Evolutionary conservation across 2,113 vertebrate species (phyloP).

Genomic region (Limnothrissa miodon): DNA sequence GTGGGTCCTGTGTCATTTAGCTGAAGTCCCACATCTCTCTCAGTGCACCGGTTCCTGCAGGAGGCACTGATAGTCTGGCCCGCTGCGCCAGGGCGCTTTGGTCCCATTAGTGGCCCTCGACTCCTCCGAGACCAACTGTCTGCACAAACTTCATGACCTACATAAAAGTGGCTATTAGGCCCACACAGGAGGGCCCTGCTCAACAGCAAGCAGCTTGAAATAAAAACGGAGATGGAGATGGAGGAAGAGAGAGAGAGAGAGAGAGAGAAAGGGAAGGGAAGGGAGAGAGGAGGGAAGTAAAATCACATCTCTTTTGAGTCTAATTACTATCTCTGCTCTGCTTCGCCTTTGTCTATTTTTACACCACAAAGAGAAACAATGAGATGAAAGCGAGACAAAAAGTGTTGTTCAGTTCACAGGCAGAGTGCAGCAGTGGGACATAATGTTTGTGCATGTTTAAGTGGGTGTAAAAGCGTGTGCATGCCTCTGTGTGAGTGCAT

Average conservation of each 20-base stretch:
- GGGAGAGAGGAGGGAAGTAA: background rate
- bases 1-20: background rate
- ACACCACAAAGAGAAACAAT: slow-evolving; percentile 19
- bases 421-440: slow-evolving; percentile 5
- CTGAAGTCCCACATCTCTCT: background rate
- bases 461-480: slow-evolving; percentile 16
- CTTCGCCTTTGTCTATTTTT: slow-evolving; percentile 5
- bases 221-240: background rate
- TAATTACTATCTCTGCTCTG: slow-evolving; percentile 7
- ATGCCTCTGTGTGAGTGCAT: background rate
- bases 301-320: slow-evolving; percentile 9
- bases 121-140: slow-evolving; percentile 7
- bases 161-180: slow-evolving; percentile 17
- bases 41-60: background rate
- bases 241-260: background rate
- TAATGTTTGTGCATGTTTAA: slow-evolving; percentile 11
- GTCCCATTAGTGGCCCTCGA: slow-evolving; percentile 3
- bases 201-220: slow-evolving; percentile 1
- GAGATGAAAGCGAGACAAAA: slow-evolving; percentile 18
- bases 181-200: slow-evolving; percentile 9
- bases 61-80: slow-evolving; percentile 11
- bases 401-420: background rate
- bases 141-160: slow-evolving; percentile 13
- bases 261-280: background rate
- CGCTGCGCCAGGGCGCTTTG: background rate